phyloP scores from a whole-genome alignment of 2,888 invertebrate genomes.

The Steinernema hermaphroditum region DNA sequence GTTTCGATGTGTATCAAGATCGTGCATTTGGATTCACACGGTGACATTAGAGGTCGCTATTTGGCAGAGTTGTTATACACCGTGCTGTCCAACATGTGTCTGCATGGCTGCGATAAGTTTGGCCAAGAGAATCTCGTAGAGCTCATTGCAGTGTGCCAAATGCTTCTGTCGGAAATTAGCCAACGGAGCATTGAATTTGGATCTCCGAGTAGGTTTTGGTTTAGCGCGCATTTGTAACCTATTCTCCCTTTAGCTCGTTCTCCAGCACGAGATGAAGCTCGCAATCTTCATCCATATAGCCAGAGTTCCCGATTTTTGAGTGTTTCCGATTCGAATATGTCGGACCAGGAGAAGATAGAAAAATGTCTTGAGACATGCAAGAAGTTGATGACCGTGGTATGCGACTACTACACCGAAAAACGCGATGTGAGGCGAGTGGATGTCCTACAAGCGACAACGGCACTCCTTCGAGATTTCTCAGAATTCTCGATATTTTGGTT shows the following conservation, averaged over 20 bases:
- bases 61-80: constrained; percentile 50
- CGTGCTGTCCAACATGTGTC: constrained; percentile 40
- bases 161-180: constrained; percentile 43
- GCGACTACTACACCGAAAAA: constrained; percentile 45
- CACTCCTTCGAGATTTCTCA: constrained; percentile 52
- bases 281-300: not conserved
- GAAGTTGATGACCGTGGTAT: constrained; percentile 45
- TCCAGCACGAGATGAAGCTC: not conserved
- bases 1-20: constrained; percentile 48
- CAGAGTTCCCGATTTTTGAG: not conserved
- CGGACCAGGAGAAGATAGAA: constrained; percentile 60
- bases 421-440: constrained; percentile 44
- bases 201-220: constrained; percentile 35
- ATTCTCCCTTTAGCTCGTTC: not conserved
- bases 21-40: constrained; percentile 48
- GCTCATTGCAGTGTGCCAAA: constrained; percentile 40
- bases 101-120: constrained; percentile 45
- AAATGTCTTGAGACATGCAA: constrained; percentile 52
- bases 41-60: constrained; percentile 48
- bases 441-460: constrained; percentile 41
- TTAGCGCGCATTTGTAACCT: not conserved
- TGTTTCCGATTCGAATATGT: constrained; percentile 35
- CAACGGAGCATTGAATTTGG: constrained; percentile 44
- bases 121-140: constrained; percentile 42
- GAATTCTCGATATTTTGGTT: constrained; percentile 61